Conservation (phyloP, 2,888 invertebrate genomes). For the Terebella lapidaria region DNA sequence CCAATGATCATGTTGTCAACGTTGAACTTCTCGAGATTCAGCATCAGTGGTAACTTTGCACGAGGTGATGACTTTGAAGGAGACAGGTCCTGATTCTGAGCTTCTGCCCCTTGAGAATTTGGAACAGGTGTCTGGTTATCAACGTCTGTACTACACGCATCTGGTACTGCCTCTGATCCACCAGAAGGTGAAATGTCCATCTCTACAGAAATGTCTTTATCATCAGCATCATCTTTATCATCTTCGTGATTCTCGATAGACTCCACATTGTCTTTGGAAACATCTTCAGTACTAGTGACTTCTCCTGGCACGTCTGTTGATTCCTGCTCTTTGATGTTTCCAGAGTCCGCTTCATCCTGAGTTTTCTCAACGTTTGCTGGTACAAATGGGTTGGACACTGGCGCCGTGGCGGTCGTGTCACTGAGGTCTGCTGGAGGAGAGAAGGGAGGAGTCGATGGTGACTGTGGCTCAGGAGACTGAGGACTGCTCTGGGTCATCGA, state of each 20-base stretch:
- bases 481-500: no score
- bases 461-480: not conserved
- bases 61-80: not conserved
- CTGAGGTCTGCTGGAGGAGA: not conserved
- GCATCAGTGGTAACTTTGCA: not conserved
- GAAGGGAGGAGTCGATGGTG: not conserved
- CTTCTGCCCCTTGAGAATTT: no score
- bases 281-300: not conserved
- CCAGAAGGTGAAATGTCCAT: no score
- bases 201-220: not conserved
- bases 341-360: not conserved
- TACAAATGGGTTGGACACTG: no score
- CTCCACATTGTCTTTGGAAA: no score
- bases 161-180: no score
- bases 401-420: not conserved
- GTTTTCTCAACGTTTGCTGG: not conserved
- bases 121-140: not conserved
- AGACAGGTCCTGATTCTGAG: not conserved
- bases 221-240: not conserved
- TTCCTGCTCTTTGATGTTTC: not conserved
- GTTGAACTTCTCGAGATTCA: conserved; percentile 44
- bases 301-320: not conserved
- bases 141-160: no score
- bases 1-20: conserved; percentile 68
- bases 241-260: not conserved